Percentiles rank a stretch among this genome's conserved stretches.
Evolutionary conservation across 1,140 invertebrate genomes (phyloP).

Genomic region (Pachyrhynchus sulphureomaculatus): DNA sequence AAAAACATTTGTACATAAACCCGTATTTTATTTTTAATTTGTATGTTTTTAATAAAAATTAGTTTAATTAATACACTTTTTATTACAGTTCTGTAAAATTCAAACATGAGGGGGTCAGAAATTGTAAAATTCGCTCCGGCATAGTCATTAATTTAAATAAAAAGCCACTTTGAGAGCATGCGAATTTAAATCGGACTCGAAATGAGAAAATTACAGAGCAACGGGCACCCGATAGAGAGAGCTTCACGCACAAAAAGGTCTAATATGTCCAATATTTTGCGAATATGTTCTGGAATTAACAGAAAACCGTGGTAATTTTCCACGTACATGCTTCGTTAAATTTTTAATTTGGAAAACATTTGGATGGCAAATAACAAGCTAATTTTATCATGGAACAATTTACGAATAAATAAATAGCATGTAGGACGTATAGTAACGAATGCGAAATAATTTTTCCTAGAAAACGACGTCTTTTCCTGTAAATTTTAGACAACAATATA

Average conservation of each 20-base stretch:
- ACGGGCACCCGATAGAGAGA: not conserved
- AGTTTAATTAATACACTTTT: too few relatives aligned
- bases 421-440: too few relatives aligned
- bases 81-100: too few relatives aligned
- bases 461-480: too few relatives aligned
- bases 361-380: too few relatives aligned
- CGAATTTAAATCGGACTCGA: constrained; percentile 1
- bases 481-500: too few relatives aligned
- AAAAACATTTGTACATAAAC: too few relatives aligned
- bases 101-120: not conserved
- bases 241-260: not conserved
- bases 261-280: not conserved
- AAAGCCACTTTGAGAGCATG: constrained; percentile 6
- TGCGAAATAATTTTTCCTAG: too few relatives aligned
- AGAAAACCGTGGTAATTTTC: not conserved
- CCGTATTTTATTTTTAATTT: too few relatives aligned
- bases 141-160: constrained; percentile 13
- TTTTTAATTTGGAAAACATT: not conserved
- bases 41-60: too few relatives aligned
- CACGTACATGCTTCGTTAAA: not conserved
- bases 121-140: not conserved
- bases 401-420: too few relatives aligned
- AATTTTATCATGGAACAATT: too few relatives aligned
- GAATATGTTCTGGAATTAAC: constrained; percentile 4
- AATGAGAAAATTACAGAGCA: not conserved